A percentile compares a stretch with the other conserved stretches of the same genome.
Conservation (phyloP, 2,113 vertebrate genomes). For the Salvator merianae region DNA sequence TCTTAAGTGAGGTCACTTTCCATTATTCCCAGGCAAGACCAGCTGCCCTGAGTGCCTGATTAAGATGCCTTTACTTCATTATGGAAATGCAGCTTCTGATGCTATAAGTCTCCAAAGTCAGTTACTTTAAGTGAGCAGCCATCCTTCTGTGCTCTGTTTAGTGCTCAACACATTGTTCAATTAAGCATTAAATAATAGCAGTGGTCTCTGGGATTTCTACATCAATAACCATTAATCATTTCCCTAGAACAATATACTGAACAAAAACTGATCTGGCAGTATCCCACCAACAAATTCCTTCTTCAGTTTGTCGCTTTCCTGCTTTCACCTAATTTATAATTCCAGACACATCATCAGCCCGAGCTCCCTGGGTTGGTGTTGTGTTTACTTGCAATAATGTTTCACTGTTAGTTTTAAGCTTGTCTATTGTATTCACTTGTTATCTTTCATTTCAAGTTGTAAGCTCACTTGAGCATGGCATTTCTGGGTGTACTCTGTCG, state of each 20-base stretch:
- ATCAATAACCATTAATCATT: not conserved
- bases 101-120: too few relatives aligned
- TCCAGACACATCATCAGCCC: not conserved
- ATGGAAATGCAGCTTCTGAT: too few relatives aligned
- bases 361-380: not conserved
- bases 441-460: conserved; percentile 56
- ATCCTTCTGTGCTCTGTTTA: not conserved
- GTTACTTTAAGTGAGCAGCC: too few relatives aligned
- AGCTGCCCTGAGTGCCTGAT: too few relatives aligned
- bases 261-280: not conserved
- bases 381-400: conserved; percentile 25
- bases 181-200: not conserved
- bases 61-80: too few relatives aligned
- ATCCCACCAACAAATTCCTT: not conserved
- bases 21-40: too few relatives aligned
- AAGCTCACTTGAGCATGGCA: conserved; percentile 43
- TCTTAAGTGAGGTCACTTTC: too few relatives aligned
- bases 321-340: conserved; percentile 25
- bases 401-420: conserved; percentile 25
- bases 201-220: not conserved
- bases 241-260: not conserved
- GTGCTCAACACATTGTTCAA: not conserved
- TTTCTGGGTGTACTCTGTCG: not conserved
- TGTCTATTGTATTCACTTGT: conserved; percentile 12
- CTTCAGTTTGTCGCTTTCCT: conserved; percentile 4